Evolutionary conservation across 2,113 vertebrate genomes (phyloP), one percentile per base, ranked within the genome.

Genomic region (Sander vitreus): DNA sequence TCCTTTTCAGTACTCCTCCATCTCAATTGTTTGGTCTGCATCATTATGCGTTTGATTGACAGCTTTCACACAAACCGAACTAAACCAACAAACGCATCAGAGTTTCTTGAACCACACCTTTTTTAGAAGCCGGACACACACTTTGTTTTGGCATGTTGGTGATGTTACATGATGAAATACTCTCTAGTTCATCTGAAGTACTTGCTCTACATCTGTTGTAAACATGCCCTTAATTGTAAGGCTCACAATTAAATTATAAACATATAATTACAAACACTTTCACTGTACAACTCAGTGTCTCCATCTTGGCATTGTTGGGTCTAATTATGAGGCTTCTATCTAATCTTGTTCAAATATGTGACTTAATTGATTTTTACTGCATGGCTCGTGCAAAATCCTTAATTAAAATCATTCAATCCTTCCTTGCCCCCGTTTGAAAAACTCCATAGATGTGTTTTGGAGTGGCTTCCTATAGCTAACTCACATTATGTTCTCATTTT

Each of bases 401-500:
- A 15, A 50, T 60, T 33, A 30, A 16, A 60, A 25, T 33, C 2
- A 39, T 2, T 60, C n/a, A 43, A 15, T 21, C 30, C 21, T 36
- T 74, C 30, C 58, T 7, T 51, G 11, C 4, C 5, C 11, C 63
- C 25, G 3, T 69, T n/a, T 63, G 11, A 51, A 64, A 75, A 70
- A 66, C 6, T 53, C n/a, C 6, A 47, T 63, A 9, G 47, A 47
- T 9, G 36, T 45, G 16, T 23, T 66, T 66, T 16, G 11, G 4
- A 50, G 48, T 68, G 6, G 3, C 65, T 66, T 73, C 18, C 57
- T 18, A 3, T 11, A 25, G 39, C 30, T 53, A 5, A 59, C 30
- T 53, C 51, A 67, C 30, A 65, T 67, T 57, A 54, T 58, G 30
- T 53, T 66, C 71, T 54, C 4, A 25, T 84, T 60, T 39, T 78